Evolutionary conservation across 2,888 invertebrate species (phyloP), one percentile per base, ranked within the genome.

Genomic region (Malthinus flaveolus): DNA sequence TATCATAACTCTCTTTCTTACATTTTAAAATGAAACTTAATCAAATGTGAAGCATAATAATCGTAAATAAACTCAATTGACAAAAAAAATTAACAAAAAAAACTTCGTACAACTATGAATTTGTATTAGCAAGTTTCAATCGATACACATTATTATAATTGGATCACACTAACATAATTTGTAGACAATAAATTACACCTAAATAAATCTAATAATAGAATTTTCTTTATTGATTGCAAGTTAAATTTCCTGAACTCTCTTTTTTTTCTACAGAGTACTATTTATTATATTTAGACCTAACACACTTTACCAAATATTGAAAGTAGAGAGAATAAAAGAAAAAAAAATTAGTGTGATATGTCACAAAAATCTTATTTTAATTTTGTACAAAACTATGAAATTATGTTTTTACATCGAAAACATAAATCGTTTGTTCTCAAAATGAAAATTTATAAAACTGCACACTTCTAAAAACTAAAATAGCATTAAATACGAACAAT

Each of bases 81-180:
- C 15, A 42, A 42, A 42, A 23, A 23, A 23, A 42, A 42, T 42
- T 15, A 42, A 42, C n/a, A n/a, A 42, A 11, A 13, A 13, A 42
- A 42, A 42, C 23, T 42, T 42, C 15, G 23, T 42, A 42, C 23
- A 15, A 42, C 23, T 42, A 42, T 42, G n/a, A 13, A 15, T n/a
- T 23, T 42, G 39, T 42, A 42, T 42, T 42, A 62, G 64, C 64
- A 61, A 52, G 61, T 58, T 61, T 51, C 63, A 66, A 59, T 59
- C 56, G 59, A 51, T 64, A 66, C 65, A 66, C 62, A 56, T 65
- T 59, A 64, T 63, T 47, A 62, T 65, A 23, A 23, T 23, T 23
- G 2, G 63, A 65, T 62, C 66, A 64, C 63, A 65, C 61, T 65
- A 65, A 62, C 59, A 57, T 59, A 59, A 54, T 36, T 32, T 49